Evolutionary conservation across 2,888 invertebrate genomes (phyloP), one percentile per base, ranked within the genome.

Genomic region (Papilio protenor): DNA sequence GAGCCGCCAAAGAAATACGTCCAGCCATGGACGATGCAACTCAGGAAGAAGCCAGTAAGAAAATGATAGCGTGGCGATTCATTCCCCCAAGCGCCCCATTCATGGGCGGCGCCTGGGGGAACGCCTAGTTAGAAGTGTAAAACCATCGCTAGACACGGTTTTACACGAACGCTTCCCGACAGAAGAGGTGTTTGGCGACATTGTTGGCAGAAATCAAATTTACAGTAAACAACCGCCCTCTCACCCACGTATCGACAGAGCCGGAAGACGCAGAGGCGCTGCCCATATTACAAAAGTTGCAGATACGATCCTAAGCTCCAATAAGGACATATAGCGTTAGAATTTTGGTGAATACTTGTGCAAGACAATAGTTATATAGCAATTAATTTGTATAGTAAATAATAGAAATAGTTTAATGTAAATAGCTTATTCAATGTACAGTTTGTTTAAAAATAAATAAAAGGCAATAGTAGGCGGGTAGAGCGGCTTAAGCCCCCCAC

Each of bases 71-170:
- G 2, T 83, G 82, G 82, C 69, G 59, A 0, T 83, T 83, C 66
- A 80, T 81, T 0, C 82, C 84, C 0, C 82, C 83, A 4, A 73
- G 55, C 1, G 81, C 79, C 55, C 82, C 82, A 21, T 21, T 8
- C 81, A 82, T 61, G 83, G 83, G 80, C 45, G 82, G 81, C 33
- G 81, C 82, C 0, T 83, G n/a, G n/a, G 83, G 82, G 82, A 83
- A 73, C 77, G 83, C 0, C 57, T 84, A 11, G 81, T 84, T 1
- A 16, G 83, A 3, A 80, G 76, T 33, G 81, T 83, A 0, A 83
- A 84, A 57, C 76, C 64, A 0, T 40, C 82, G 0, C 75, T 83
- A 1, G 81, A 78, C 47, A 80, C 81, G 5, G 69, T 81, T 2
- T 27, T 84, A 0, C 80, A 79, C 8, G 81, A 83, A 23, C 80